Evolutionary conservation across 2,888 invertebrate genomes (phyloP).

Genomic region (Gibbula magus): DNA sequence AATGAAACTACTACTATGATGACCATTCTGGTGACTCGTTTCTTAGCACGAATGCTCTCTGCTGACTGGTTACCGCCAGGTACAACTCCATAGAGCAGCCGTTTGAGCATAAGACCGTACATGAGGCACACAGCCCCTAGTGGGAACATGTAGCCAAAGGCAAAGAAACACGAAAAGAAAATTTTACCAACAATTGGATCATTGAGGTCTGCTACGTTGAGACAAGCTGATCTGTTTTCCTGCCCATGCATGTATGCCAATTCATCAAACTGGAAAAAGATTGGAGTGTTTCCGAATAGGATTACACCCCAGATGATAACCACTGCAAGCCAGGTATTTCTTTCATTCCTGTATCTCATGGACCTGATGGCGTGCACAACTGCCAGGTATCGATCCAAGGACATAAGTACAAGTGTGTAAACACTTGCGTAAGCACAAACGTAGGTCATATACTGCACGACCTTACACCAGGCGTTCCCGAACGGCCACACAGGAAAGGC

Average conservation of each 20-base stretch:
- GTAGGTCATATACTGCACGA: slow-evolving; percentile 92
- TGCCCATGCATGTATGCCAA: slow-evolving; percentile 73
- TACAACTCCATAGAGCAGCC: slow-evolving; percentile 86
- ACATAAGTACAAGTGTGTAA: slow-evolving; percentile 95
- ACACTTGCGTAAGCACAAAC: slow-evolving; percentile 95
- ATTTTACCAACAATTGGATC: slow-evolving; percentile 31
- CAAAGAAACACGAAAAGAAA: slow-evolving; percentile 79
- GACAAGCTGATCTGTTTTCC: slow-evolving; percentile 64
- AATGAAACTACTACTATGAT: slow-evolving; percentile 93
- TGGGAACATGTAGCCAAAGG: slow-evolving; percentile 91
- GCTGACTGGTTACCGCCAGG: slow-evolving; percentile 84
- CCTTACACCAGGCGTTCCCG: slow-evolving; percentile 91
- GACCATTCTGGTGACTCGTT: slow-evolving; percentile 93
- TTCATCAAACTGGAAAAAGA: slow-evolving; percentile 63
- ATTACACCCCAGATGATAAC: slow-evolving; percentile 88
- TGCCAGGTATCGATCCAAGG: slow-evolving; percentile 90
- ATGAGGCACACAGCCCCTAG: slow-evolving; percentile 89
- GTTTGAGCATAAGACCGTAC: slow-evolving; percentile 91
- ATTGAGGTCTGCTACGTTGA: slow-evolving; percentile 43
- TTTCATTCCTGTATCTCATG: slow-evolving; percentile 88
- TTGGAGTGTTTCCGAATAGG: slow-evolving; percentile 68
- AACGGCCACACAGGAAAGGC: slow-evolving; percentile 92
- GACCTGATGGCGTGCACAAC: slow-evolving; percentile 94
- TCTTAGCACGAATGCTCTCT: slow-evolving; percentile 88
- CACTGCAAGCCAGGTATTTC: slow-evolving; percentile 87